phyloP scores from a whole-genome alignment of 1,140 invertebrate species.

The Brachystomella parvula region DNA sequence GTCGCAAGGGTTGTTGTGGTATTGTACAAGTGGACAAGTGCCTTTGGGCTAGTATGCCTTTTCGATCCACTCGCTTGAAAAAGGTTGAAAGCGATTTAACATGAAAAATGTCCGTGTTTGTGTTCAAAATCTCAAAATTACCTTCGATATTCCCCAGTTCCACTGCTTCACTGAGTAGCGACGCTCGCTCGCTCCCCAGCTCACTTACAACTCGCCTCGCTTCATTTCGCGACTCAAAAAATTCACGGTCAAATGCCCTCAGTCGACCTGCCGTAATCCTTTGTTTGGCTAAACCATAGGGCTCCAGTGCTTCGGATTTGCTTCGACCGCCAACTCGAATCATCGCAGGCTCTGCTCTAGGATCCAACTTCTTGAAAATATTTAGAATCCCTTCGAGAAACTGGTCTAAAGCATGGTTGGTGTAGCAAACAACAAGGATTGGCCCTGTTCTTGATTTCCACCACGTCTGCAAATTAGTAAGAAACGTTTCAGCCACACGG shows the following conservation, averaged over 20 bases:
- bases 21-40: too few relatives aligned
- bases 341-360: conserved; percentile 2
- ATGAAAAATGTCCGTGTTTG: too few relatives aligned
- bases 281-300: conserved; percentile 12
- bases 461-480: not conserved
- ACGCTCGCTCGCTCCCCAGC: not conserved
- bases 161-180: conserved; percentile 16
- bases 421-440: conserved; percentile 71
- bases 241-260: not conserved
- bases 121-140: too few relatives aligned
- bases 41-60: too few relatives aligned
- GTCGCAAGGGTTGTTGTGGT: too few relatives aligned
- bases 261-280: not conserved
- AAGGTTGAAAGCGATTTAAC: too few relatives aligned
- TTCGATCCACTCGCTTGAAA: too few relatives aligned
- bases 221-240: not conserved
- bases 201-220: conserved; percentile 3
- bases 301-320: conserved; percentile 13
- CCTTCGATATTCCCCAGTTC: conserved; percentile 15
- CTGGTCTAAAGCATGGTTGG: conserved; percentile 81
- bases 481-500: not conserved
- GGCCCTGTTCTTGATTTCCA: conserved; percentile 41
- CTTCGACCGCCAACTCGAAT: conserved; percentile 20
- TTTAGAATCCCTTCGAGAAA: conserved; percentile 66
- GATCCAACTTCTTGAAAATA: not conserved